A percentile compares a stretch with the other conserved stretches of the same genome.
phyloP scores from a whole-genome alignment of 1,140 invertebrate species.

The Pogonus chalceus region DNA sequence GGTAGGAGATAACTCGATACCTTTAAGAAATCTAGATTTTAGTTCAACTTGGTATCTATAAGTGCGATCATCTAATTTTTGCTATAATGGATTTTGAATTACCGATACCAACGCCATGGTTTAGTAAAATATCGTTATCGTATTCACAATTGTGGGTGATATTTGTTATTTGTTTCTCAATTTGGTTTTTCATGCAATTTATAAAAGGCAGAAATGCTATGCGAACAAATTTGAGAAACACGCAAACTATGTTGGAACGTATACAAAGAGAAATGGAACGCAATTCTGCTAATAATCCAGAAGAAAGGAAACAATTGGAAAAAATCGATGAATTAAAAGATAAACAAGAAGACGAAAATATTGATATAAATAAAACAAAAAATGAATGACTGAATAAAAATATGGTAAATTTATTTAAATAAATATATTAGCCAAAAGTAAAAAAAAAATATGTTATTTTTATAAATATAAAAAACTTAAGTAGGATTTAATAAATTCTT shows the following conservation, averaged over 20 bases:
- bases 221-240: neutral
- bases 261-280: neutral
- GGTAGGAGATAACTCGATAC: too few species aligned
- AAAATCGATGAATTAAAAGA: neutral
- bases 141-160: neutral
- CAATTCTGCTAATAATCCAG: too few species aligned
- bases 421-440: too few species aligned
- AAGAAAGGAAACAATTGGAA: neutral
- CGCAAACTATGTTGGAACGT: neutral
- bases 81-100: neutral
- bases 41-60: too few species aligned
- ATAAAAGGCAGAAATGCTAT: neutral
- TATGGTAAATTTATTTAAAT: too few species aligned
- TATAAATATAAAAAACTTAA: too few species aligned
- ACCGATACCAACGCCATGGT: too few species aligned
- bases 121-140: neutral
- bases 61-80: too few species aligned
- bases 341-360: conserved; percentile 5
- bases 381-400: too few species aligned
- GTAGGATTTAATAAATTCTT: too few species aligned
- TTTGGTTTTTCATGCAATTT: neutral
- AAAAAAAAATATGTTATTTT: too few species aligned
- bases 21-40: too few species aligned
- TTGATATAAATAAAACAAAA: conserved; percentile 12
- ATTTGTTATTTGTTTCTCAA: neutral